Conservation (phyloP, 2,888 invertebrate genomes). For the Tetranychus piercei region DNA sequence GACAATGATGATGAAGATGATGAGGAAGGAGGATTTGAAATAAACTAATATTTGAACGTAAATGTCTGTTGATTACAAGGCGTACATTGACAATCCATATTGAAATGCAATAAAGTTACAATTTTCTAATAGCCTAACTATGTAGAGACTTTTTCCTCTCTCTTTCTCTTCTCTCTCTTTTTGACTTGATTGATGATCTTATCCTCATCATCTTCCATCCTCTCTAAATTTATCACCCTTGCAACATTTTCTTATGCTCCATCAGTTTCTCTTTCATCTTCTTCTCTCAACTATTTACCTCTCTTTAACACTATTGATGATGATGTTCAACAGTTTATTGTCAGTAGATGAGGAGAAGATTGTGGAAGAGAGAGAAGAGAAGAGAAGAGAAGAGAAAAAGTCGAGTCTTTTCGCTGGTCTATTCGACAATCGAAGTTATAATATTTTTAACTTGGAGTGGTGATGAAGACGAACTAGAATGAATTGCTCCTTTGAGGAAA, state of each 20-base stretch:
- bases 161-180: too few species aligned
- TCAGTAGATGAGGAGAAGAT: not conserved
- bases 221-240: not conserved
- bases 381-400: not conserved
- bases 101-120: not conserved
- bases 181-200: constrained; percentile 6
- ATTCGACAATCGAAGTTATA: not conserved
- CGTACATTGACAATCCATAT: not conserved
- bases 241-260: not conserved
- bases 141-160: too few species aligned
- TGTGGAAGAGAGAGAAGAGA: not conserved
- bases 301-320: not conserved
- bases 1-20: not conserved
- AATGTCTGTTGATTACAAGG: not conserved
- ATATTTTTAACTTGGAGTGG: too few species aligned
- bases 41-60: not conserved
- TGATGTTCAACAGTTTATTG: not conserved
- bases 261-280: not conserved
- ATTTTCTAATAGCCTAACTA: too few species aligned
- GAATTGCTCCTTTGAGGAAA: not conserved
- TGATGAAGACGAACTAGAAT: not conserved
- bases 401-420: not conserved
- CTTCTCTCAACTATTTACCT: not conserved
- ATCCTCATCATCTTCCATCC: not conserved
- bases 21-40: not conserved